A percentile compares a stretch with the other conserved stretches of the same genome.
Evolutionary conservation across 2,888 invertebrate species (phyloP).

Genomic region (Brenthis ino): DNA sequence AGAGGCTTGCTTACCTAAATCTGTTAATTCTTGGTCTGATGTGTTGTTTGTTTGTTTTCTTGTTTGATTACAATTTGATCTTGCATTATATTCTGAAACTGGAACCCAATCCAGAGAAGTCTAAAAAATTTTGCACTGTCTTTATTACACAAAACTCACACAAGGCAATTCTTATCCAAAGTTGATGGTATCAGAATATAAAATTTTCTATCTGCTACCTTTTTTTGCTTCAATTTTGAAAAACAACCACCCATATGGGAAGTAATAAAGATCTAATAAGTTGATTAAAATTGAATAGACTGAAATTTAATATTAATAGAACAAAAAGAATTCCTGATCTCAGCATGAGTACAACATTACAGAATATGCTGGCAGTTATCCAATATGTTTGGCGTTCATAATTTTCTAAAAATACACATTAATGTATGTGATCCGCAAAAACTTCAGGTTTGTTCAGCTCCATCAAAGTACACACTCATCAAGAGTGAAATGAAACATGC

Average conservation of each 20-base stretch:
- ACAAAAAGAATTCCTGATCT: slow-evolving; percentile 38
- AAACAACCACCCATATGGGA: slow-evolving; percentile 76
- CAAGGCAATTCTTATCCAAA: slow-evolving; percentile 3
- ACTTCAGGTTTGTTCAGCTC: slow-evolving; percentile 52
- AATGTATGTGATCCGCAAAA: slow-evolving; percentile 57
- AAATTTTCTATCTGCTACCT: slow-evolving; percentile 53
- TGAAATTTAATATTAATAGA: slow-evolving; percentile 42
- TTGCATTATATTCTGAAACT: slow-evolving; percentile 76
- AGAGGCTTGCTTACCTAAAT: slow-evolving; percentile 65
- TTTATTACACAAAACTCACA: slow-evolving; percentile 31
- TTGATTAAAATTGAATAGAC: slow-evolving; percentile 29
- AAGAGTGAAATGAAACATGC: neutral
- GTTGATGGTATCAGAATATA: slow-evolving; percentile 7
- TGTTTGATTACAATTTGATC: slow-evolving; percentile 73
- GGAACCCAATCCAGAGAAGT: slow-evolving; percentile 80
- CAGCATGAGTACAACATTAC: slow-evolving; percentile 43
- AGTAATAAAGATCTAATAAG: slow-evolving; percentile 29
- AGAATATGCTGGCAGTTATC: slow-evolving; percentile 64
- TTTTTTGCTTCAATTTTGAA: slow-evolving; percentile 72
- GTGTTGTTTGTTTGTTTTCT: slow-evolving; percentile 76
- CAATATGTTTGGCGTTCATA: slow-evolving; percentile 60
- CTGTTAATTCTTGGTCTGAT: slow-evolving; percentile 75
- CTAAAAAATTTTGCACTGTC: slow-evolving; percentile 57
- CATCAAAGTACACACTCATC: slow-evolving; percentile 11
- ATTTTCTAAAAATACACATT: slow-evolving; percentile 71